Base-by-base conservation (phyloP, 2,113 vertebrate species). In the Rafetus swinhoei region DNA sequence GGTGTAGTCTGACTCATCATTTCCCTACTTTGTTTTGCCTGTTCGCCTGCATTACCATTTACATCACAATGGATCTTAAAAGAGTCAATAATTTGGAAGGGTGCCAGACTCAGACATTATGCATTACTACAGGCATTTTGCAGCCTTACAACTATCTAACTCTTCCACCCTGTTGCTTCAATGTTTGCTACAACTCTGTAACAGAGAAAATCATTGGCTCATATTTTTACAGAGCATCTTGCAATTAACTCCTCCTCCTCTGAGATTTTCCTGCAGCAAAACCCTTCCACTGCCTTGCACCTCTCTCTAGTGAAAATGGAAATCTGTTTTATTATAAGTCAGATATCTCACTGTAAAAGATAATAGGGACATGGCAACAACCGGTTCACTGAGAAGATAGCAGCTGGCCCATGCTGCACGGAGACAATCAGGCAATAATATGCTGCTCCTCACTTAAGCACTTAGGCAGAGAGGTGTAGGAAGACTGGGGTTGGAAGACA, bases 21-120 rank as follows among this genome's bases (percentile, higher is more conserved):
- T 97, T 97, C 96, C 93, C 93, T 91, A 84, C 96, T 96, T 97
- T 97, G 87, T 96, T 93, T 96, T 97, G 95, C 94, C 95, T 97
- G 95, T 97, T 97, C 91, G 94, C 95, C 95, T 97, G 92, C 92
- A 97, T 95, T 94, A 97, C 92, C 97, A 96, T 96, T 97, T 97
- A 97, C 93, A 97, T 97, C 92, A 97, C 91, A 98, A 91, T 45
- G 97, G 95, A 95, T 88, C 84, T 95, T 92, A 96, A 97, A 97
- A 97, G 94, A 96, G 93, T 52, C 96, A 94, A 92, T 92, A 35
- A 10, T 5, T 95, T 72, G 85, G 27, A 92, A 89, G 87, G 85
- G 87, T 82, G 93, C 96, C 92, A 96, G 90, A 86, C 81, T 92
- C 56, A 45, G 81, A 81, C 95, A 90, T 90, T 93, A 81, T 89